These are phyloP conservation scores for Antheraea pernyi DNA, from an alignment of 1,140 invertebrate species.

Conservation along the genomic window DNA sequence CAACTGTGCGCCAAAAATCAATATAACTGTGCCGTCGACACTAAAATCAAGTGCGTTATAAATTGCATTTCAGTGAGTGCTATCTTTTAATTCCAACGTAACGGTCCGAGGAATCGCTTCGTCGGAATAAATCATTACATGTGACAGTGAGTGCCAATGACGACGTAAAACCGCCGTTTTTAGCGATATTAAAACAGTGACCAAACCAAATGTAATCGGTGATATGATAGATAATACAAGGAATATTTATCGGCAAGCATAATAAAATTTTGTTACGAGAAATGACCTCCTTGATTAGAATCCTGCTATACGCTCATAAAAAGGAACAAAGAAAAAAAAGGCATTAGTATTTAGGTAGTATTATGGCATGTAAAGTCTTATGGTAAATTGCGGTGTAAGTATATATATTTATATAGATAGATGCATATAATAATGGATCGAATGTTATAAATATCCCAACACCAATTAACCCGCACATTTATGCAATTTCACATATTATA, in stretches of 20 bases:
- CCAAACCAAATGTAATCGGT: slow-evolving; percentile 44
- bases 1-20: slow-evolving; percentile 81
- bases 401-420: too few species aligned
- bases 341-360: slow-evolving; percentile 70
- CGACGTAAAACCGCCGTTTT: slow-evolving; percentile 43
- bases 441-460: slow-evolving; percentile 32
- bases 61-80: slow-evolving; percentile 82
- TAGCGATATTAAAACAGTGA: slow-evolving; percentile 47
- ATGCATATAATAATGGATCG: too few species aligned
- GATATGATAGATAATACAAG: slow-evolving; percentile 48
- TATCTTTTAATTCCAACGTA: slow-evolving; percentile 60
- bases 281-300: slow-evolving; percentile 74
- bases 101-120: slow-evolving; percentile 46
- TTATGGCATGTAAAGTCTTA: background rate
- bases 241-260: slow-evolving; percentile 70
- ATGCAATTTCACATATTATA: background rate
- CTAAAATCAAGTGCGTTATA: slow-evolving; percentile 81
- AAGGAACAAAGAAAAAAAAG: slow-evolving; percentile 73
- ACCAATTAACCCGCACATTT: slow-evolving; percentile 23
- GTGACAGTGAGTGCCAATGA: slow-evolving; percentile 82
- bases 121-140: slow-evolving; percentile 82
- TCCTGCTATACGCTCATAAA: slow-evolving; percentile 77
- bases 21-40: slow-evolving; percentile 82
- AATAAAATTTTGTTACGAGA: slow-evolving; percentile 72
- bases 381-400: too few species aligned